Conservation (phyloP, 2,888 invertebrate species). For the Drosophila monieri region DNA sequence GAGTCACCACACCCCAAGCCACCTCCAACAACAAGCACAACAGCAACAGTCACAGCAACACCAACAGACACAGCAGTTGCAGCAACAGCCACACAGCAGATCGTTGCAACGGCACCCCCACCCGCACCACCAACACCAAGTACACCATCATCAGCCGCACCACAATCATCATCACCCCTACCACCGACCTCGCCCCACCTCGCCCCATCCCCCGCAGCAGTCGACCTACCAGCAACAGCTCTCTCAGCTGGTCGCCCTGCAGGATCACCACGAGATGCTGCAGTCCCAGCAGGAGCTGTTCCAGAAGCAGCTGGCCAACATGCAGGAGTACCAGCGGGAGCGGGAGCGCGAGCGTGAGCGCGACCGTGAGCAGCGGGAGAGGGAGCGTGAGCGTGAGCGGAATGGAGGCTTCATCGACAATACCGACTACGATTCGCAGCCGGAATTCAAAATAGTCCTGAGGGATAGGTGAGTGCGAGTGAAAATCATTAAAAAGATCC, state of each 20-base stretch:
- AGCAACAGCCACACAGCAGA: conserved; percentile 57
- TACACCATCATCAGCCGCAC: conserved; percentile 39
- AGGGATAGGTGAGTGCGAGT: conserved; percentile 83
- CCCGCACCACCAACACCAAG: conserved; percentile 7
- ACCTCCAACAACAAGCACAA: conserved; percentile 58
- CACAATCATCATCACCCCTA: conserved; percentile 68
- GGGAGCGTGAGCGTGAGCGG: conserved; percentile 40
- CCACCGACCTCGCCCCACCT: conserved; percentile 60
- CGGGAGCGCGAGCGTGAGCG: conserved; percentile 43
- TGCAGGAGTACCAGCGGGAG: conserved; percentile 56
- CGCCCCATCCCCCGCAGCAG: conserved; percentile 51
- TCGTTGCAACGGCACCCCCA: conserved; percentile 40
- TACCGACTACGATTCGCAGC: conserved; percentile 74
- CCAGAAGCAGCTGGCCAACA: conserved; percentile 75
- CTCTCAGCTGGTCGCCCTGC: conserved; percentile 61
- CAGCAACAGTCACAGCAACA: conserved; percentile 55
- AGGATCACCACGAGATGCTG: conserved; percentile 69
- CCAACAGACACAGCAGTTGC: conserved; percentile 15
- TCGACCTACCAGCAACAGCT: conserved; percentile 71
- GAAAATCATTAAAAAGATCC: conserved; percentile 21
- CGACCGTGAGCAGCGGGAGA: conserved; percentile 48
- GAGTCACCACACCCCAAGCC: conserved; percentile 75
- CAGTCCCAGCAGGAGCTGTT: conserved; percentile 78
- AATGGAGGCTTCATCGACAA: conserved; percentile 59
- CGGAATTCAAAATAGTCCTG: conserved; percentile 81